A percentile compares a stretch with the other conserved stretches of the same genome.
Conservation (phyloP, 2,113 vertebrate species). For the Crotophaga sulcirostris region DNA sequence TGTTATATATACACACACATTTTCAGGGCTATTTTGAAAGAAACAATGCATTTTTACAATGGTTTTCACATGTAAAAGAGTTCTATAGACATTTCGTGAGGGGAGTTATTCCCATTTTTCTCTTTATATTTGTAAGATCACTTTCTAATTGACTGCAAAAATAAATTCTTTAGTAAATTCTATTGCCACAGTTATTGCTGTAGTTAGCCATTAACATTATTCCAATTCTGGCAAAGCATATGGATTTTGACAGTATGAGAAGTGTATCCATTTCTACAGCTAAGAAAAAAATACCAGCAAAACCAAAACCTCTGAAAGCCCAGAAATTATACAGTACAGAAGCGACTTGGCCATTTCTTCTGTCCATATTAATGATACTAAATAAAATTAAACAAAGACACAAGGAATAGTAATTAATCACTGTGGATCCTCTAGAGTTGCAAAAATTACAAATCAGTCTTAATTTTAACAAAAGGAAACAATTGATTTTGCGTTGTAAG, state of each 20-base stretch:
- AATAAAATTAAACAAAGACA: neutral
- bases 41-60: neutral
- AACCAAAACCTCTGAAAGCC: neutral
- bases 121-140: neutral
- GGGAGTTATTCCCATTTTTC: neutral
- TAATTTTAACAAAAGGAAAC: neutral
- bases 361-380: neutral
- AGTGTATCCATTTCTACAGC: neutral
- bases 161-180: neutral
- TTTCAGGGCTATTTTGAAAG: neutral
- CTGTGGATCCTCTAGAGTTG: neutral
- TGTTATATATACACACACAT: neutral
- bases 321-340: neutral
- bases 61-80: neutral
- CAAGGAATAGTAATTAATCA: slow-evolving; percentile 1
- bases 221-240: neutral
- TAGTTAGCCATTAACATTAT: neutral
- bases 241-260: neutral
- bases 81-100: neutral
- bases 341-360: neutral
- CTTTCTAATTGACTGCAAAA: neutral
- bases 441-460: neutral
- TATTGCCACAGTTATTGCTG: neutral
- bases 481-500: neutral
- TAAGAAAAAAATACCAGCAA: neutral